These are phyloP conservation scores for Carassius carassius DNA, from an alignment of 2,113 vertebrate species.

Conservation along the genomic window DNA sequence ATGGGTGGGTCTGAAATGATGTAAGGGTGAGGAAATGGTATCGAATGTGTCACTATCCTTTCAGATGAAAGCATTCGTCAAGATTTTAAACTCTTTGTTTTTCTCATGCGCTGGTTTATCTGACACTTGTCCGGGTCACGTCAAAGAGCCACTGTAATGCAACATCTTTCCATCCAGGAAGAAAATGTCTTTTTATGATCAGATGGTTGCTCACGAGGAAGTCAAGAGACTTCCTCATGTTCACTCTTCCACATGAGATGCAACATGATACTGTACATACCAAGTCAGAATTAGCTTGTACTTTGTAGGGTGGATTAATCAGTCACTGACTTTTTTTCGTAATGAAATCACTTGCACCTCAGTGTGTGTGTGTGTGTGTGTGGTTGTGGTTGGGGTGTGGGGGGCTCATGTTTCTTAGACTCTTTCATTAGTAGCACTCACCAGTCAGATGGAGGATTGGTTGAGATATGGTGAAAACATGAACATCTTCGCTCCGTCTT, in stretches of 20 bases:
- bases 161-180: background rate
- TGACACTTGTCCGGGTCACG: background rate
- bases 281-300: background rate
- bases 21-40: background rate
- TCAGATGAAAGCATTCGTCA: background rate
- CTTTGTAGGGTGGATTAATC: slow-evolving; percentile 1
- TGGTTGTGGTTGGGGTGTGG: background rate
- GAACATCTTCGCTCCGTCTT: background rate
- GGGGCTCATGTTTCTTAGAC: slow-evolving; percentile 11
- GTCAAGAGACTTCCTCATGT: slow-evolving; percentile 11
- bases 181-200: background rate
- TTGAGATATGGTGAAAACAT: background rate
- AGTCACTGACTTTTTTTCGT: background rate
- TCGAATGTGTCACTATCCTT: background rate
- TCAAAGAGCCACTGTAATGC: background rate
- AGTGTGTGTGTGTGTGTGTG: background rate
- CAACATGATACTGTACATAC: background rate
- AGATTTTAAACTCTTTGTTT: background rate
- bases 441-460: background rate
- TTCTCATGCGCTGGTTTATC: background rate
- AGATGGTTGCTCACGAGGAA: background rate
- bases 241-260: background rate
- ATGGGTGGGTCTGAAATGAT: background rate
- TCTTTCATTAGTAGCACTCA: background rate
- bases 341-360: background rate